Evolutionary conservation across 2,113 vertebrate species (phyloP), one percentile per base, ranked within the genome.

Genomic region (Bufo bufo): DNA sequence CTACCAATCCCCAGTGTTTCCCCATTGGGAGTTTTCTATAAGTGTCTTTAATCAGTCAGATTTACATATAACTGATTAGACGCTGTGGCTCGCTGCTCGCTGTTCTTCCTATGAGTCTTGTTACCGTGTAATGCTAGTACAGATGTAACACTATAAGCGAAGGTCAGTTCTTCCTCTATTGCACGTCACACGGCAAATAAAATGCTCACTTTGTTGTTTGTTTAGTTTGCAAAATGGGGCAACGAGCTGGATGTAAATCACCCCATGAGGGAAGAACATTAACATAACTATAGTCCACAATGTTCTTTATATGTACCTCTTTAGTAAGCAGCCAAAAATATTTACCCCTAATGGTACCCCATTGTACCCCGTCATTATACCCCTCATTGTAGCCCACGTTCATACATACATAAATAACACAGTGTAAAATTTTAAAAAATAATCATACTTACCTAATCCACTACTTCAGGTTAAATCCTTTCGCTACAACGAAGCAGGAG

Each of bases 121-220:
- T 75, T 43, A 47, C 43, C 47, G 17, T 75, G 72, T 75, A 75
- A 75, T 75, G 10, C 72, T 75, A 75, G 72, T 19, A 49, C 72
- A 49, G 17, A 75, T 49, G 72, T 75, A 75, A 75, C 45, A 19
- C 10, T 75, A 50, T 75, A 75, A 10, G 72, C 16, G 69, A 33
- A 75, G 72, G 72, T 49, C 72, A 82, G 58, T 45, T 65, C 58
- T 65, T 49, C 10, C 80, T 71, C 63, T 52, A 49, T 16, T 17
- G 19, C n/a, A 83, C 61, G 12, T 69, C 49, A 84, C n/a, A 54
- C 54, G 16, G 63, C 47, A 84, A 84, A 66, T 47, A 49, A 52
- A 14, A 83, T 65, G 52, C 63, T 81, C 23, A 65, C 45, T 23
- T 82, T 63, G 9, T 33, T 20, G 43, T 19, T 65, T 82, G 47